Evolutionary conservation across 2,797 vertebrate genomes (phyloP), one percentile per base, ranked within the genome.

Genomic region (Bradypodion ventrale): DNA sequence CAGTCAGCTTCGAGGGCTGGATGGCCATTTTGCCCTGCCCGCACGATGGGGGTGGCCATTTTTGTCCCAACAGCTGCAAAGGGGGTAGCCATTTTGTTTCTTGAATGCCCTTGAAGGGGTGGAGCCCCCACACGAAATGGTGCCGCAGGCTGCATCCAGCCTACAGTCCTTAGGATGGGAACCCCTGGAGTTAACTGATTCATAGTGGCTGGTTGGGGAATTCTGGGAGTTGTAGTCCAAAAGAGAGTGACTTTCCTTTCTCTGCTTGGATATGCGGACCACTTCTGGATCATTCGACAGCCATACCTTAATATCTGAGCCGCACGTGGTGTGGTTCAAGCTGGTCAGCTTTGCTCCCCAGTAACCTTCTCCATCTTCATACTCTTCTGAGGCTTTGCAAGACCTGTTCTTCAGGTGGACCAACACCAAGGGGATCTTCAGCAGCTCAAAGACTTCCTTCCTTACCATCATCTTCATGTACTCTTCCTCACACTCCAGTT

Each of bases 401-500:
- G 77, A 56, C 1, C 56, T 29, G 56, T 87, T 93, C 85, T 44
- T 91, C 87, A 94, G 63, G 74, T 93, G 93, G 52, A 94, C 88
- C 35, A 80, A 60, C 1, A 86, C 79, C 46, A 0, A 23, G 0
- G 92, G 92, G 59, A 94, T 89, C 86, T 86, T 93, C 83, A 94
- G 42, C 44, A 85, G 66, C 32, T 93, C 86, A 78, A 95, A 94
- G 21, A 84, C 93, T 60, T 92, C 93, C 88, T 93, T 94, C 62
- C 90, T 92, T 81, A 95, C 90, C 88, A 92, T 89, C 86, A 95
- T 93, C 84, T 85, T 93, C 93, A 95, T 95, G 40, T 85, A 82
- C 21, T 93, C 92, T 35, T 94, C 90, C 69, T 94, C 89, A 0
- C 95, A 95, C 35, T 86, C 37, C 86, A 95, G 66, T 49, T 93